These are phyloP conservation scores for Drosophila guanche DNA, from an alignment of 1,140 invertebrate genomes.

Conservation along the genomic window DNA sequence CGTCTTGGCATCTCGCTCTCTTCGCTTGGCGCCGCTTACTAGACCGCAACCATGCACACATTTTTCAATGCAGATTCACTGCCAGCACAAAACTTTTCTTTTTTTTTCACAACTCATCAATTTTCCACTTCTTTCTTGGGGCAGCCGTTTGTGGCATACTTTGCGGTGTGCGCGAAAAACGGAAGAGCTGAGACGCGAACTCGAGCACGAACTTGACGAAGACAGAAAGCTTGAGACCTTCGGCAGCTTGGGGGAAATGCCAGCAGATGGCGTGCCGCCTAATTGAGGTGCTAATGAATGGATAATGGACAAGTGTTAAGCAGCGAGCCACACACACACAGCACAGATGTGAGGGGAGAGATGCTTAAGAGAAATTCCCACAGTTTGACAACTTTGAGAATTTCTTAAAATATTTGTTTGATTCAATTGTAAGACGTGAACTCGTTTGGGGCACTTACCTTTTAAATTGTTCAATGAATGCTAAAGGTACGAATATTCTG, in stretches of 20 bases:
- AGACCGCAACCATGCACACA: slow-evolving; percentile 53
- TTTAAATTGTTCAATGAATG: no score
- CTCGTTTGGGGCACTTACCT: no score
- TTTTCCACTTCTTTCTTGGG: background rate
- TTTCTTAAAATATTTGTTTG: no score
- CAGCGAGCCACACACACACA: background rate
- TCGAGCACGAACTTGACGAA: slow-evolving; percentile 36
- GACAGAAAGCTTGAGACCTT: slow-evolving; percentile 30
- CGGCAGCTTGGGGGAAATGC: background rate
- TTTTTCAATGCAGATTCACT: no score
- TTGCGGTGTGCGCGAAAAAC: slow-evolving; percentile 18
- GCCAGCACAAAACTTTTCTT: no score
- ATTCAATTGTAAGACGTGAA: no score
- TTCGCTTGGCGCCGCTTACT: slow-evolving; percentile 46
- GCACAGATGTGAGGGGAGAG: background rate
- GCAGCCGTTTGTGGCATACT: slow-evolving; percentile 43
- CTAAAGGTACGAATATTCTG: no score
- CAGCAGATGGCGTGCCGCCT: slow-evolving; percentile 5
- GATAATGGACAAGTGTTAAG: background rate
- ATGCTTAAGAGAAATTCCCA: no score
- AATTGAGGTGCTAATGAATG: slow-evolving; percentile 4
- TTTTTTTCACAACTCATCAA: slow-evolving; percentile 24
- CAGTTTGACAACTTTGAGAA: no score
- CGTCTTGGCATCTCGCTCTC: slow-evolving; percentile 19
- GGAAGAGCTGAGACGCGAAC: slow-evolving; percentile 77